Percentiles rank a stretch among this genome's conserved stretches.
Evolutionary conservation across 2,113 vertebrate species (phyloP).

Genomic region (Lepus timidus): DNA sequence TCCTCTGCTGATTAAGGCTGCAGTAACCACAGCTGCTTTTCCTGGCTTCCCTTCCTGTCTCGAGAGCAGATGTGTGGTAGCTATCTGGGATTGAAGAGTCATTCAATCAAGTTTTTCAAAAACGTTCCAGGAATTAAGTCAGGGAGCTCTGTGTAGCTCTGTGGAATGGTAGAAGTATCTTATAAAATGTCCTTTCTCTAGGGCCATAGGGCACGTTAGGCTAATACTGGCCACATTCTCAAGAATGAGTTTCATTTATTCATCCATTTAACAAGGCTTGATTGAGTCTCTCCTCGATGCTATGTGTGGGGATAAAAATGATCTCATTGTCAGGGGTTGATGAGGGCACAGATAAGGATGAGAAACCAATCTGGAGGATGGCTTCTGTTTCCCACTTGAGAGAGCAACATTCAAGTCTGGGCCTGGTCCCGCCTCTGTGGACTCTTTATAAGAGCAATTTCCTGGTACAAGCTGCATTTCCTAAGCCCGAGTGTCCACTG

Average conservation of each 20-base stretch:
- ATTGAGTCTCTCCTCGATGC: not conserved
- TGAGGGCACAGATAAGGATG: not conserved
- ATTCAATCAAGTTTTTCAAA: conserved; percentile 3
- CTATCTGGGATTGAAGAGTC: not conserved
- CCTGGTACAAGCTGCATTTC: not conserved
- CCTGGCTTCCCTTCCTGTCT: not conserved
- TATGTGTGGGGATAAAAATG: not conserved
- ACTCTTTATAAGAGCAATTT: not conserved
- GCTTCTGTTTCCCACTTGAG: not conserved
- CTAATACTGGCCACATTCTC: not conserved
- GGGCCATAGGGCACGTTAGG: not conserved
- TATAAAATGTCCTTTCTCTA: conserved; percentile 29
- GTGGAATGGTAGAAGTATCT: not conserved
- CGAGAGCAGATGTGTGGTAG: not conserved
- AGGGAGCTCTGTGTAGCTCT: not conserved
- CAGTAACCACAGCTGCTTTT: not conserved
- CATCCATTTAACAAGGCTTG: not conserved
- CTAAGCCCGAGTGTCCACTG: not conserved
- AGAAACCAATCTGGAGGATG: not conserved
- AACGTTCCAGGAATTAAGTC: not conserved
- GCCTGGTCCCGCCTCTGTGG: not conserved
- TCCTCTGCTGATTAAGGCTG: not conserved
- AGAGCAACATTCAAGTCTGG: not conserved
- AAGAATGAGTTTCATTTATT: not conserved
- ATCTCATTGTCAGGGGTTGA: not conserved